Conservation (phyloP, 2,113 vertebrate species). For the Phoxinus phoxinus region DNA sequence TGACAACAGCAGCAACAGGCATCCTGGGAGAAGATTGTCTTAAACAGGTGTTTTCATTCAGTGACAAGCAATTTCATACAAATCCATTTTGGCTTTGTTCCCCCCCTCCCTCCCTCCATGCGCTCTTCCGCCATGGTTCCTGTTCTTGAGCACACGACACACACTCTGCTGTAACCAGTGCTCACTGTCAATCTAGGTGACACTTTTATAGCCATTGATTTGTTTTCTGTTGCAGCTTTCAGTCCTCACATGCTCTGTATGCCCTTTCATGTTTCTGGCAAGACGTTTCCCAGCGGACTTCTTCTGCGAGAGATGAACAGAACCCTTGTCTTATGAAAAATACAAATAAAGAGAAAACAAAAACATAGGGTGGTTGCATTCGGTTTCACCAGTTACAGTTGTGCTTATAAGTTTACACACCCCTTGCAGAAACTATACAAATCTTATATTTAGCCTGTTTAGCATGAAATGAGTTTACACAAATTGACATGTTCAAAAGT, state of each 20-base stretch:
- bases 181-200: conserved; percentile 57
- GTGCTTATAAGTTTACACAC: background rate
- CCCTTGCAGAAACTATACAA: background rate
- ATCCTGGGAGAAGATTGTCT: conserved; percentile 46
- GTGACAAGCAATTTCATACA: conserved; percentile 60
- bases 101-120: background rate
- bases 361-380: background rate
- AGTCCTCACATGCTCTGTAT: conserved; percentile 39
- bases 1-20: conserved; percentile 23
- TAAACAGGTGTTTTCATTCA: conserved; percentile 61
- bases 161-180: conserved; percentile 47
- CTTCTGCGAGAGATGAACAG: conserved; percentile 62
- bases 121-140: conserved; percentile 31
- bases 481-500: background rate
- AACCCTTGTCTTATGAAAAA: conserved; percentile 71
- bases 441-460: background rate
- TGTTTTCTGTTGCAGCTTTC: conserved; percentile 44
- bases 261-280: conserved; percentile 36
- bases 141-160: conserved; percentile 45
- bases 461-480: background rate
- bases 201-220: conserved; percentile 58
- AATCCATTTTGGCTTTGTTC: conserved; percentile 55
- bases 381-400: background rate
- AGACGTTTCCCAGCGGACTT: conserved; percentile 56
- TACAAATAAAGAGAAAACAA: conserved; percentile 62